A percentile compares a stretch with the other conserved stretches of the same genome.
Evolutionary conservation across 1,140 invertebrate genomes (phyloP).

Genomic region (Drosophila pseudoananassae): DNA sequence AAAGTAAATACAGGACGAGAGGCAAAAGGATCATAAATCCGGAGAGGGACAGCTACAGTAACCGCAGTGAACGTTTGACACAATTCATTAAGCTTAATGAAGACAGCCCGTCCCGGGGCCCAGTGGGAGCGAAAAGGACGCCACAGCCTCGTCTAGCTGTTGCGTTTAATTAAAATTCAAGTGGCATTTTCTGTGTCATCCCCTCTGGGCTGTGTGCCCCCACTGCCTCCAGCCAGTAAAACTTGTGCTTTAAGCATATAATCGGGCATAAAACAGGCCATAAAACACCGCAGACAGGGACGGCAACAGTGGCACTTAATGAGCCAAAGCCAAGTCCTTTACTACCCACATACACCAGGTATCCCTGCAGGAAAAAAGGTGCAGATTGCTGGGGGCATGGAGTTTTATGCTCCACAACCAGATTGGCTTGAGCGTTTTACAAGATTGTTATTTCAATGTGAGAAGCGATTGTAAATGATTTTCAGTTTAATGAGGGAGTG

Average conservation of each 20-base stretch:
- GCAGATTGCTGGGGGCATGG: constrained; percentile 17
- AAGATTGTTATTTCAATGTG: constrained; percentile 39
- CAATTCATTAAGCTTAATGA: constrained; percentile 82
- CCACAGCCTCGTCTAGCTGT: constrained; percentile 56
- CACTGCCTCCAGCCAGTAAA: constrained; percentile 26
- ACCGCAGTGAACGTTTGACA: constrained; percentile 74
- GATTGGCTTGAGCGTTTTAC: constrained; percentile 40
- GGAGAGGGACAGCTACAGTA: constrained; percentile 32
- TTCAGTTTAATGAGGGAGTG: constrained; percentile 3
- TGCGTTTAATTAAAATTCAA: constrained; percentile 83
- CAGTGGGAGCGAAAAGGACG: constrained; percentile 1
- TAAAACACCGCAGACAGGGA: constrained; percentile 59
- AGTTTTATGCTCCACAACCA: constrained; percentile 27
- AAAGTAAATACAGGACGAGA: constrained; percentile 54
- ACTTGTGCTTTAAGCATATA: constrained; percentile 79
- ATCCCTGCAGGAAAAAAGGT: constrained; percentile 33
- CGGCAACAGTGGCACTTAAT: constrained; percentile 31
- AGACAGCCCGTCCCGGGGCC: constrained; percentile 32
- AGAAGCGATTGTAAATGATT: constrained; percentile 8
- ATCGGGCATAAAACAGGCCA: constrained; percentile 80
- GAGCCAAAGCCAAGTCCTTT: constrained; percentile 14
- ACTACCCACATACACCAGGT: constrained; percentile 4
- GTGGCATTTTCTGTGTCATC: constrained; percentile 78
- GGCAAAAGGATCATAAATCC: constrained; percentile 37
- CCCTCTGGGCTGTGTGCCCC: constrained; percentile 8